Percentiles rank a stretch among this genome's conserved stretches.
Evolutionary conservation across 2,797 vertebrate genomes (phyloP).

Genomic region (Tapirus indicus): DNA sequence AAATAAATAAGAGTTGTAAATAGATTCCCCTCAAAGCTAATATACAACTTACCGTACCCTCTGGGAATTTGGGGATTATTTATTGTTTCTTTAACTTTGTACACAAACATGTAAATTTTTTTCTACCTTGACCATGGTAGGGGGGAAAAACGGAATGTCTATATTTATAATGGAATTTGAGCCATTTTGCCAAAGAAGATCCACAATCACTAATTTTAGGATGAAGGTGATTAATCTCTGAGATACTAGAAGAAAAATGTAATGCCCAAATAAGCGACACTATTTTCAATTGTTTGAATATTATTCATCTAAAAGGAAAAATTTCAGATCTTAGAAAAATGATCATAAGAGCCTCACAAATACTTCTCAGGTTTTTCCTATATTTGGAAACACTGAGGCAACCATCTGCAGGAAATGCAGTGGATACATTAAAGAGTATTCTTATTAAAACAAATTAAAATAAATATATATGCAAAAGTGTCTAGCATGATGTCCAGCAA

Average conservation of each 20-base stretch:
- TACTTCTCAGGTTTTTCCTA: background rate
- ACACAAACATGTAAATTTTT: background rate
- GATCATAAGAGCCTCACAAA: background rate
- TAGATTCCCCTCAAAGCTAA: background rate
- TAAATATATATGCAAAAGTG: background rate
- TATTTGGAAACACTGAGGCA: background rate
- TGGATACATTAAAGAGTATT: background rate
- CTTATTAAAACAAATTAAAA: background rate
- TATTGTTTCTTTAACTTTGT: conserved; percentile 34
- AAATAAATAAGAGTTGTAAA: background rate
- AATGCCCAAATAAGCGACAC: background rate
- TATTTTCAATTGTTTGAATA: conserved; percentile 6
- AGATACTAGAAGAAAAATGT: background rate
- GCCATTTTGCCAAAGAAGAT: background rate
- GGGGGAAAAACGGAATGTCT: background rate
- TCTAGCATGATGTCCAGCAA: background rate
- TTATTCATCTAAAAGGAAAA: background rate
- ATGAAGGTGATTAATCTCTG: conserved; percentile 4
- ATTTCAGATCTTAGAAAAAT: background rate
- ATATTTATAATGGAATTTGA: background rate
- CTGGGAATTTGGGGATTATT: background rate
- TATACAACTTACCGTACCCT: background rate
- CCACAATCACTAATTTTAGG: background rate
- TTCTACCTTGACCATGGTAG: background rate
- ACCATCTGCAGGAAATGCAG: background rate